Conservation (phyloP, 2,113 vertebrate genomes). For the Notothenia coriiceps region DNA sequence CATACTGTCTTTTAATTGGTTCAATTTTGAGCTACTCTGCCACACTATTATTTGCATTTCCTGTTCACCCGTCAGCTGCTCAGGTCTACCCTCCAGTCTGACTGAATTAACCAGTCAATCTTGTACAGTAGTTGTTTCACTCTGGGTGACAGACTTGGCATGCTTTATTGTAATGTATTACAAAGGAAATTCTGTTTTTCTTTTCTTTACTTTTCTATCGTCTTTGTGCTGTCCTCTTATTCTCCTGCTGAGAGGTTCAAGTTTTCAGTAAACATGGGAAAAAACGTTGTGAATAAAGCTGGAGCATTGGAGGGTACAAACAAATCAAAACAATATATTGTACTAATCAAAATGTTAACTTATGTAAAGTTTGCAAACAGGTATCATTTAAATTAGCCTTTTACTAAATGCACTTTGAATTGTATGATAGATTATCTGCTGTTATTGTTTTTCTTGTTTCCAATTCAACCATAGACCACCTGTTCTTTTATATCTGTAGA, state of each 20-base stretch:
- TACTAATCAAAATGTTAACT: constrained; percentile 75
- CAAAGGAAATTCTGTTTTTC: constrained; percentile 18
- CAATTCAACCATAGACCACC: constrained; percentile 66
- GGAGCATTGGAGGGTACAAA: constrained; percentile 47
- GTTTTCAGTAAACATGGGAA: constrained; percentile 27
- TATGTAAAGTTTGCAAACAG: constrained; percentile 90
- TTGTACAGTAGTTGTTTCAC: constrained; percentile 46
- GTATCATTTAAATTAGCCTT: constrained; percentile 89
- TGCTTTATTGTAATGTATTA: constrained; percentile 30
- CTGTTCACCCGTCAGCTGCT: constrained; percentile 34
- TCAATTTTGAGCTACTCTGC: constrained; percentile 5
- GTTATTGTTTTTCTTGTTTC: constrained; percentile 67
- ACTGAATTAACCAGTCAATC: constrained; percentile 38
- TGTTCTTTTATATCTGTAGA: constrained; percentile 81
- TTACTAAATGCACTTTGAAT: constrained; percentile 97
- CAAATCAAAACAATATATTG: constrained; percentile 38
- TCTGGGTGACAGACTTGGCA: constrained; percentile 2
- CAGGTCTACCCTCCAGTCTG: constrained; percentile 46
- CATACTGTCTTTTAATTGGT: constrained; percentile 1
- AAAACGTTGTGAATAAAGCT: constrained; percentile 51
- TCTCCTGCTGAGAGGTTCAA: constrained; percentile 41
- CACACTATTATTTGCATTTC: neutral
- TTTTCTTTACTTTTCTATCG: constrained; percentile 22
- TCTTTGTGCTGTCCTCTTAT: constrained; percentile 34
- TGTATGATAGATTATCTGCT: constrained; percentile 81